A percentile compares a stretch with the other conserved stretches of the same genome.
These are phyloP conservation scores for Drosophila neocordata DNA, from an alignment of 1,140 invertebrate genomes.

Conservation along the genomic window DNA sequence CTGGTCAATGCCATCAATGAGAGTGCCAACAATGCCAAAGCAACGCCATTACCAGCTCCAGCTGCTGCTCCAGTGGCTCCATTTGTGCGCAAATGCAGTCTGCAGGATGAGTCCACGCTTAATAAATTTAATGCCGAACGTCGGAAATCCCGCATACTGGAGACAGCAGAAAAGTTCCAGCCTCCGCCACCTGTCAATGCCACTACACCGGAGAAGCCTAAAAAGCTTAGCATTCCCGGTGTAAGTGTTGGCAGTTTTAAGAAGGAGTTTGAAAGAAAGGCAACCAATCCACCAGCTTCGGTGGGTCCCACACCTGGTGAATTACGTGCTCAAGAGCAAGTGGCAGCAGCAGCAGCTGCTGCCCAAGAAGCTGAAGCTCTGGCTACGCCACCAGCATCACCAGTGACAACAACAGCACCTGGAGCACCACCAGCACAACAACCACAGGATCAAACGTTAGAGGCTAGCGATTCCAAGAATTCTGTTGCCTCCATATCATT, in stretches of 20 bases:
- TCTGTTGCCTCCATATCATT: slow-evolving; percentile 73
- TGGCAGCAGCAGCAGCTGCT: slow-evolving; percentile 71
- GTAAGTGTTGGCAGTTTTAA: slow-evolving; percentile 93
- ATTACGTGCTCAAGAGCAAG: slow-evolving; percentile 68
- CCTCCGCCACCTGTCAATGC: slow-evolving; percentile 62
- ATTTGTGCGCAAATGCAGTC: slow-evolving; percentile 75
- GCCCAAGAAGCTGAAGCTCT: slow-evolving; percentile 60
- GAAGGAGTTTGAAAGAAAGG: slow-evolving; percentile 91
- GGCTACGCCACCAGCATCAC: slow-evolving; percentile 33
- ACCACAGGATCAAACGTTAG: slow-evolving; percentile 19
- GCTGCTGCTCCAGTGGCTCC: slow-evolving; percentile 34
- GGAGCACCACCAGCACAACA: slow-evolving; percentile 37
- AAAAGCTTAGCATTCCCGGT: slow-evolving; percentile 90
- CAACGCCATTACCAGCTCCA: background rate
- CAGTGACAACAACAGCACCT: slow-evolving; percentile 25
- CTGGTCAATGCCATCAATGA: slow-evolving; percentile 80
- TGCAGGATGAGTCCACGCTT: slow-evolving; percentile 81
- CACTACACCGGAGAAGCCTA: slow-evolving; percentile 86
- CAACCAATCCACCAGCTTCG: slow-evolving; percentile 84
- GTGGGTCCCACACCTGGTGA: slow-evolving; percentile 73
- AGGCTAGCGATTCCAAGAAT: slow-evolving; percentile 75
- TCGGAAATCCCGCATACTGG: slow-evolving; percentile 87
- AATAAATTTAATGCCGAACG: slow-evolving; percentile 83
- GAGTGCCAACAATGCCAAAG: slow-evolving; percentile 44
- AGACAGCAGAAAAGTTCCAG: slow-evolving; percentile 89